phyloP scores from a whole-genome alignment of 2,888 invertebrate species.

The Diplolepis rosae region DNA sequence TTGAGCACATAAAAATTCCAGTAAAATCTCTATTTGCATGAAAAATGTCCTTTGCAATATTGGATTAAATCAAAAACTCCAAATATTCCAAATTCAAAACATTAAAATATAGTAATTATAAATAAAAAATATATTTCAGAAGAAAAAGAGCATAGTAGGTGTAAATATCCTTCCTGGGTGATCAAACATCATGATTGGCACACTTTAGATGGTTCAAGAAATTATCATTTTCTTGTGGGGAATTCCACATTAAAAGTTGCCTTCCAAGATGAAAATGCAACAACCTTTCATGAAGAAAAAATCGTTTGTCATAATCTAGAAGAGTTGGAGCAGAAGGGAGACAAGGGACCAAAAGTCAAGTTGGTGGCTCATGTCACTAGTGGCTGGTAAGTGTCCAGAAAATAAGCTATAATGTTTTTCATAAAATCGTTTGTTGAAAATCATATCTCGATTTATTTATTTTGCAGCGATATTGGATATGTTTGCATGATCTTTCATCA shows the following conservation, averaged over 20 bases:
- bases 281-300: conserved; percentile 64
- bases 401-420: background rate
- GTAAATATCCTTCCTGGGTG: conserved; percentile 87
- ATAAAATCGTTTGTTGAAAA: background rate
- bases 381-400: conserved; percentile 79
- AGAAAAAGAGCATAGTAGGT: conserved; percentile 83
- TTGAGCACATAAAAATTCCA: conserved; percentile 18
- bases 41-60: background rate
- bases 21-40: conserved; percentile 7
- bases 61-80: background rate
- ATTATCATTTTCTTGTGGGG: conserved; percentile 83
- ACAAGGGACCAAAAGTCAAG: conserved; percentile 76
- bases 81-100: too few relatives aligned
- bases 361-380: conserved; percentile 85
- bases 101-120: too few relatives aligned
- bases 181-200: conserved; percentile 88
- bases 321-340: conserved; percentile 62
- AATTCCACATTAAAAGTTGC: conserved; percentile 82
- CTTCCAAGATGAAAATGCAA: conserved; percentile 69
- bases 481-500: conserved; percentile 85
- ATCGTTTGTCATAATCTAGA: conserved; percentile 68
- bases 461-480: conserved; percentile 85
- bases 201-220: conserved; percentile 83
- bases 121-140: conserved; percentile 75
- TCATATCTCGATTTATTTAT: conserved; percentile 43